Evolutionary conservation across 1,140 invertebrate species (phyloP), one percentile per base, ranked within the genome.

Genomic region (Conus betulinus): DNA sequence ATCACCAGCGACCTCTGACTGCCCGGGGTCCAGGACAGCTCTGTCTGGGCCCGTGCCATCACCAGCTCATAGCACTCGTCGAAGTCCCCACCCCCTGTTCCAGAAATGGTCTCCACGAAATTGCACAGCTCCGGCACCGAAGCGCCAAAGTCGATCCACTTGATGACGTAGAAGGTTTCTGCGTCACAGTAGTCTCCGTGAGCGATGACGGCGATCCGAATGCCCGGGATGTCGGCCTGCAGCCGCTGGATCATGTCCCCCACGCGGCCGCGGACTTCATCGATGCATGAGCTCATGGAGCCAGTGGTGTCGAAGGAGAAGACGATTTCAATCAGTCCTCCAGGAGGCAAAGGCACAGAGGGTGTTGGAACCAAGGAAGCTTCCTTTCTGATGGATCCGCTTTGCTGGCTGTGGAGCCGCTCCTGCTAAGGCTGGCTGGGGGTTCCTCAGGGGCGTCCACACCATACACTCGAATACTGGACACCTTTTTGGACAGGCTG

Each of bases 271-370:
- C 93, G 87, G 13, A 94, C 92, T 83, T 93, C 88, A 5, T 90
- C 87, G 3, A 94, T 88, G 86, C 91, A 94, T 17, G 87, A 84
- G 55, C 52, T 90, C 94, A 94, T 94, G 25, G 93, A 94, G 20
- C 94, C 93, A 27, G 94, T 95, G 5, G 94, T 94, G 87, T 95
- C 94, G 84, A 95, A 95, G 10, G 93, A 94, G 87, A 95, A 95
- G 27, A 93, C 94, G 67, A 94, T 93, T 83, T 95, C 94, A 53
- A 93, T 90, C 74, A 90, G 91, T 74, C 93, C 93, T 67, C 92
- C 91, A 51, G 93, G 91, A 57, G 90, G 90, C 39, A 90, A n/a
- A 10, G 85, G 85, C 20, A 84, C 71, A 7, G 76, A 78, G 7
- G 76, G 76, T 1, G 67, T 1, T 23, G 67, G 67, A 78, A 78